Evolutionary conservation across 2,888 invertebrate genomes (phyloP).

Genomic region (Formica aserva): DNA sequence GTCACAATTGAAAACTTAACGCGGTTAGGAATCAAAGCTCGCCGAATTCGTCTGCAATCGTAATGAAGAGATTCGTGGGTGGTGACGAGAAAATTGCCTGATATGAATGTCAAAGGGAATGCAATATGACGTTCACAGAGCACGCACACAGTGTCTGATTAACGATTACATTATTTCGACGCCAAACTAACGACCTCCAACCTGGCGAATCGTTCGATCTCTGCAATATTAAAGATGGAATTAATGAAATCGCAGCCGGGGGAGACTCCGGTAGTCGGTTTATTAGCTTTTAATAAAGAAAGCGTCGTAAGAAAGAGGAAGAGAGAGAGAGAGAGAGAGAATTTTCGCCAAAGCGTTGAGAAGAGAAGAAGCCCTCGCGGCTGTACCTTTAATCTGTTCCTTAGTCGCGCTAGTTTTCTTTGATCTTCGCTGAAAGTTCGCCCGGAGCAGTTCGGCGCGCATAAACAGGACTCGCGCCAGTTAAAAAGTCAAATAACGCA

Average conservation of each 20-base stretch:
- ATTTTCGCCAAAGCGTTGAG: slow-evolving; percentile 32
- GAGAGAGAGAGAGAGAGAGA: neutral
- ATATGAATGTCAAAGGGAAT: slow-evolving; percentile 45
- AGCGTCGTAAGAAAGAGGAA: slow-evolving; percentile 1
- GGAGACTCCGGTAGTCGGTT: slow-evolving; percentile 21
- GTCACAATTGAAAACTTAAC: slow-evolving; percentile 30
- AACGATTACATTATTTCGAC: slow-evolving; percentile 47
- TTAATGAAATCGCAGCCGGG: slow-evolving; percentile 43
- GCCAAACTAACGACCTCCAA: neutral
- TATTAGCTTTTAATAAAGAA: slow-evolving; percentile 55
- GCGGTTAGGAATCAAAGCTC: slow-evolving; percentile 35
- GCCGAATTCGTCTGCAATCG: slow-evolving; percentile 43
- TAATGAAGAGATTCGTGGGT: neutral
- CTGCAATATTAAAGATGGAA: slow-evolving; percentile 42
- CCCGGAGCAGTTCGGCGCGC: slow-evolving; percentile 24
- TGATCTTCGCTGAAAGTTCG: slow-evolving; percentile 51
- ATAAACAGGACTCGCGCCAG: slow-evolving; percentile 20
- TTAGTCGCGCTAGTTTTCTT: slow-evolving; percentile 43
- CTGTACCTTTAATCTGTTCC: slow-evolving; percentile 67
- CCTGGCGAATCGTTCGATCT: slow-evolving; percentile 19
- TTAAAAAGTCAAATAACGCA: slow-evolving; percentile 45
- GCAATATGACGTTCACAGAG: slow-evolving; percentile 25
- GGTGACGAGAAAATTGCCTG: slow-evolving; percentile 20
- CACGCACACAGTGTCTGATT: slow-evolving; percentile 16
- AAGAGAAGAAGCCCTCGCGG: slow-evolving; percentile 40